A percentile compares a stretch with the other conserved stretches of the same genome.
These are phyloP conservation scores for Carposina sasakii DNA, from an alignment of 1,140 invertebrate genomes.

Conservation along the genomic window DNA sequence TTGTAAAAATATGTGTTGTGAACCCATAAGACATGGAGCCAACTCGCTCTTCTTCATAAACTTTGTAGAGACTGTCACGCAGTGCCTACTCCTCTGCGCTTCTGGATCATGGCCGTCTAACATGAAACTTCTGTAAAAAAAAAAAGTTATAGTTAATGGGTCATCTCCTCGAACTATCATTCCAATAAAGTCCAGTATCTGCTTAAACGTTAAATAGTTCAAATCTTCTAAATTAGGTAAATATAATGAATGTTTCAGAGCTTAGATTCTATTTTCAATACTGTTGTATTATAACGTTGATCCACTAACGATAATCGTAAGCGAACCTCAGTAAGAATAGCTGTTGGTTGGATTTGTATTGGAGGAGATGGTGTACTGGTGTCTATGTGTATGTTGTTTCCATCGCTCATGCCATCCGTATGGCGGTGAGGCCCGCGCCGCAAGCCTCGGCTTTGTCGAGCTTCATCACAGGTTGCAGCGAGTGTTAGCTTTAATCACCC, in stretches of 20 bases:
- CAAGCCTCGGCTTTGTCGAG: conserved; percentile 20
- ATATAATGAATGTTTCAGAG: no score
- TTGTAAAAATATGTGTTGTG: conserved; percentile 68
- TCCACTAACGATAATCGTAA: conserved; percentile 24
- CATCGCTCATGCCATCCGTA: conserved; percentile 15
- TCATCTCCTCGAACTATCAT: conserved; percentile 13
- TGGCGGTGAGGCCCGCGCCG: conserved; percentile 18
- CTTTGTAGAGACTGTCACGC: conserved; percentile 66
- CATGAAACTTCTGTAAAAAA: no score
- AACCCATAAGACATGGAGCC: conserved; percentile 54
- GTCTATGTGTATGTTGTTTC: conserved; percentile 17
- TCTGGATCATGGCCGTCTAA: no score
- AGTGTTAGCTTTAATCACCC: no score
- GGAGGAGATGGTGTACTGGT: conserved; percentile 17
- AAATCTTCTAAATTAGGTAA: no score
- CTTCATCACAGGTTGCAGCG: no score
- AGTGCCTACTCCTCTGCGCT: conserved; percentile 60
- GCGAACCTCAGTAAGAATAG: conserved; percentile 17
- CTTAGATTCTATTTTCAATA: neutral
- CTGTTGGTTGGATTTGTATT: conserved; percentile 12
- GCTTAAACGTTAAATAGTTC: neutral
- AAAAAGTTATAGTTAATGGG: conserved; percentile 28
- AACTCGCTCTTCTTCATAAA: conserved; percentile 46
- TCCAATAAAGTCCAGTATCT: neutral
- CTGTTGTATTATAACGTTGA: conserved; percentile 15